Base-by-base conservation (phyloP, 2,888 invertebrate genomes). In the Hyppa rectilinea region DNA sequence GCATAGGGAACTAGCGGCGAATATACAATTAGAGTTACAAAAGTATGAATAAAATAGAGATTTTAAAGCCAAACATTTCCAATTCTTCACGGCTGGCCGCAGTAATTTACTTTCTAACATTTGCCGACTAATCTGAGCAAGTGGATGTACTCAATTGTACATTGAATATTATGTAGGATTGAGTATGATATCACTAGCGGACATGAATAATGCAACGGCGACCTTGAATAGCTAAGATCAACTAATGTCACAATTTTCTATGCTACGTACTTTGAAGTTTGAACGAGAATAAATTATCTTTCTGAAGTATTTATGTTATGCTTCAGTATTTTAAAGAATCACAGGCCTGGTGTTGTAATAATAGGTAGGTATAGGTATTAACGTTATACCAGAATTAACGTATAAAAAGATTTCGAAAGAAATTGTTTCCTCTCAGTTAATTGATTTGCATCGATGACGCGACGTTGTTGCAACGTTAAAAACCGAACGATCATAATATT, bases 171-270 rank as follows among this genome's bases (percentile, higher is more conserved):
- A 78, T 81, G 81, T 80, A 83, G 82, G 83, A 81, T 81, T 74
- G 80, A 85, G 85, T 83, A 88, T 91, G 90, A 91, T 89, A 90
- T 92, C 88, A 92, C 82, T 85, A 76, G 83, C 78, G 82, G 83
- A 83, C 83, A 92, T 91, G 89, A 89, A 88, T 90, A 92, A 90
- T 90, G 88, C 88, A 91, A 86, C 72, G 87, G 78, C 71, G 78
- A 80, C 88, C 88, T 90, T 88, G 88, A 87, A 85, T 83, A 79
- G 80, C 85, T 81, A 82, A 86, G 85, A 89, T 87, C 81, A 85
- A 81, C 83, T 84, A 82, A 85, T 84, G 85, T 85, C 84, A 87
- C 85, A 84, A 84, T 85, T 87, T 87, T 86, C 84, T 85, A 80
- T 65, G 64, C 62, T 67, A 62, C 26, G 62, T 77, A 80, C 75